phyloP scores from a whole-genome alignment of 2,113 vertebrate species.

The Piliocolobus tephrosceles region DNA sequence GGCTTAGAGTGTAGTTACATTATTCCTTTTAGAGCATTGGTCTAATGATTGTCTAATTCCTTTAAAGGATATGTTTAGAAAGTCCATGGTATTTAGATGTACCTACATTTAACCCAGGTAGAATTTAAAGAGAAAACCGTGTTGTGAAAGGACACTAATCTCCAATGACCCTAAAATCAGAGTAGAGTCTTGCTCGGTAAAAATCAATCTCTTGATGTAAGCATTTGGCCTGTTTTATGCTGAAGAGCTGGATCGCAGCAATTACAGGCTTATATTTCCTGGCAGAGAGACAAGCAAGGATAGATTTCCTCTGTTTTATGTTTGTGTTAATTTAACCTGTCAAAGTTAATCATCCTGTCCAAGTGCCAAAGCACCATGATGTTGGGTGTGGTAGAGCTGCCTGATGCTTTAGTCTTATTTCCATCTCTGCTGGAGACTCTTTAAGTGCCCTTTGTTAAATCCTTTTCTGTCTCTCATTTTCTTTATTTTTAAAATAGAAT shows the following conservation, averaged over 20 bases:
- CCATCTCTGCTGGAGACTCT: neutral
- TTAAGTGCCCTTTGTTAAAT: neutral
- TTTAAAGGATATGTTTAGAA: neutral
- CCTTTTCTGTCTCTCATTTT: neutral
- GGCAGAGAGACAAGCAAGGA: constrained; percentile 58
- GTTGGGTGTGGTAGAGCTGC: neutral
- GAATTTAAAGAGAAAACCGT: constrained; percentile 3
- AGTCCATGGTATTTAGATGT: neutral
- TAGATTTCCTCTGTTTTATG: constrained; percentile 74
- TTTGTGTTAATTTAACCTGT: constrained; percentile 77
- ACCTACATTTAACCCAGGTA: neutral
- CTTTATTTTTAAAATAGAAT: neutral
- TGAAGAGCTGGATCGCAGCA: constrained; percentile 63
- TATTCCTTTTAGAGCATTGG: neutral
- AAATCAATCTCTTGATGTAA: constrained; percentile 60
- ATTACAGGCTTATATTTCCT: constrained; percentile 68
- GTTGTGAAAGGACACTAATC: constrained; percentile 3
- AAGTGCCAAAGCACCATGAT: neutral
- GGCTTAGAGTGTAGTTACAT: neutral
- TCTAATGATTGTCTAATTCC: neutral
- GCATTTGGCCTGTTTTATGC: constrained; percentile 48
- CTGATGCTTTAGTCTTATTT: neutral
- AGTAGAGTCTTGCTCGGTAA: constrained; percentile 1
- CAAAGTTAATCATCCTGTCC: constrained; percentile 68
- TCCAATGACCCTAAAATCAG: constrained; percentile 47